Evolutionary conservation across 2,888 invertebrate species (phyloP), one percentile per base, ranked within the genome.

Genomic region (Rhabditoides inermis): DNA sequence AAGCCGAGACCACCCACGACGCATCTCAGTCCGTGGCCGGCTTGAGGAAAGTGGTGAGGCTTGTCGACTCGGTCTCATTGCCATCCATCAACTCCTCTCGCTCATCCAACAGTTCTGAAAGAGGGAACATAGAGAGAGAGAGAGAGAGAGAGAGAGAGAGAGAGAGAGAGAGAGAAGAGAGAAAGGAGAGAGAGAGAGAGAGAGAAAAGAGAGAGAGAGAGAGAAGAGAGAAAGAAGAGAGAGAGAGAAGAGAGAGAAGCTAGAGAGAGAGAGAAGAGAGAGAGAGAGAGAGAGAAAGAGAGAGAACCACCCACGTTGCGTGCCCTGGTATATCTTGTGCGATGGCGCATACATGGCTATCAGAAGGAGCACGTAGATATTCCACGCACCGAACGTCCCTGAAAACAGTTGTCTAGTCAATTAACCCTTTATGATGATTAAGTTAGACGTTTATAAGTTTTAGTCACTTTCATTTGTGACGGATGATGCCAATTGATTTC

Each of bases 321-420:
- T 57, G 47, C 65, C 65, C 7, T 52, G 45, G 60, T 75, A 73
- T 47, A 69, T 60, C 63, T 81, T 81, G 69, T 80, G 79, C 2
- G 80, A 79, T 6, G 98, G 98, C 3, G 98, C 94, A 79, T 98
- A 99, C 65, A 99, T 81, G 51, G 90, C 88, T 53, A 99, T 82
- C 72, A 99, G 81, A 1, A 91, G 87, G 77, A 92, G 85, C 47
- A 92, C 94, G 78, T 99, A 99, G 72, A 98, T 85, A 78, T 99
- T 99, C 95, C 98, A 99, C 94, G 98, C 95, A 51, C 94, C 95
- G 79, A 94, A 95, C 10, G 94, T 91, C 1, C 95, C 95, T 22
- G 30, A 20, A 49, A 26, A 22, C 30, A 42, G n/a, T 12, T 5
- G 20, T 7, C 27, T 3, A 44, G 27, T 15, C 15, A 39, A 6